Evolutionary conservation across 2,113 vertebrate genomes (phyloP), one percentile per base, ranked within the genome.

Genomic region (Dascyllus trimaculatus): DNA sequence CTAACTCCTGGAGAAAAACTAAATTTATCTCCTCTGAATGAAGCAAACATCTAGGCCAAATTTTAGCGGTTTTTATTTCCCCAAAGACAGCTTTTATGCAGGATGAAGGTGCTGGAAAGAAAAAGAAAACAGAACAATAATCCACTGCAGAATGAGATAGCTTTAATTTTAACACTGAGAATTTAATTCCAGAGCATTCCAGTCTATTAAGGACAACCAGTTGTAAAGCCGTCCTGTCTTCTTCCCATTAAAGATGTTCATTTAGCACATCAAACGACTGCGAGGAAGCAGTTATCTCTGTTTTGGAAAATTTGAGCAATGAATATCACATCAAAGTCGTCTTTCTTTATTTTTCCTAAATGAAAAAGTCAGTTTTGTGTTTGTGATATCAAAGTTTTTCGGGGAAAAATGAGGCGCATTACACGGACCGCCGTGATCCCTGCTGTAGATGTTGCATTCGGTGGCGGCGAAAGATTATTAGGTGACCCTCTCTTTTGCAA

Each of bases 211-310:
- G 53, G 54, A 26, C 45, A 24, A 56, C 64, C 49, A 69, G 61
- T 57, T 86, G 66, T 75, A 77, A 74, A 65, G 59, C 24, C n/a
- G 25, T 35, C 4, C 38, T 17, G 25, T 51, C 51, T 72, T 7
- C 45, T 69, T 77, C 19, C 3, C 9, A 68, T 80, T 61, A 29
- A 32, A 38, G 3, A 64, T 52, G 25, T 78, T 74, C 29, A 76
- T 77, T 69, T 53, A 62, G 56, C 58, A 63, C 70, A 75, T 78
- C 26, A 80, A 77, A 72, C 13, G 4, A 72, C 19, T 32, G 24
- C 13, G 45, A 19, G 18, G 26, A 61, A 11, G 46, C 56, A 51
- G 46, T 62, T 80, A 65, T 78, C 25, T 74, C 8, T 15, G 32
- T 64, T 80, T 57, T 26, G 43, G 35, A 35, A 56, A 35, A 70